Evolutionary conservation across 2,797 vertebrate genomes (phyloP).

Genomic region (Notolepis coatsorum): DNA sequence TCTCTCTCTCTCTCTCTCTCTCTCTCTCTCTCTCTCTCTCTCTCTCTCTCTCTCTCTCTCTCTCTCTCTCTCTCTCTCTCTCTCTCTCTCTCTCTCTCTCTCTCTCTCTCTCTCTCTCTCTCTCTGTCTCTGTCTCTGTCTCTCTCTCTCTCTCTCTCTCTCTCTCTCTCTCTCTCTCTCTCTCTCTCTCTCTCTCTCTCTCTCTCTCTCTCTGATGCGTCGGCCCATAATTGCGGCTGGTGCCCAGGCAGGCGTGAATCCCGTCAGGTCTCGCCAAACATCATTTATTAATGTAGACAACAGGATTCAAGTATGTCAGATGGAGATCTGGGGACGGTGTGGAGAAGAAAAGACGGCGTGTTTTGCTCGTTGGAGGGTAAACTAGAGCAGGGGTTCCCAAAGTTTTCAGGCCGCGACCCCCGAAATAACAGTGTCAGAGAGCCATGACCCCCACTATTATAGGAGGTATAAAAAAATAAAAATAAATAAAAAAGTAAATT

Average conservation of each 20-base stretch:
- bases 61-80: neutral
- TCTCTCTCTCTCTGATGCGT: constrained; percentile 46
- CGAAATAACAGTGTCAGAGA: no score
- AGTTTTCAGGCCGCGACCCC: no score
- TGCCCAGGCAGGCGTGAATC: constrained; percentile 68
- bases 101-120: constrained; percentile 25
- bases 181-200: neutral
- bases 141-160: neutral
- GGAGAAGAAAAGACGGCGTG: constrained; percentile 13
- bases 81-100: constrained; percentile 21
- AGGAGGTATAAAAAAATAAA: no score
- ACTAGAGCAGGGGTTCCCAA: no score
- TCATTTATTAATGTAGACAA: constrained; percentile 73
- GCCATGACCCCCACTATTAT: no score
- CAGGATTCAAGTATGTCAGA: constrained; percentile 58
- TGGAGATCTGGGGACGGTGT: constrained; percentile 30
- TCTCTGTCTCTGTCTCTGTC: neutral
- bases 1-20: constrained; percentile 20
- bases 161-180: neutral
- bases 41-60: neutral
- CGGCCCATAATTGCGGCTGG: constrained; percentile 60
- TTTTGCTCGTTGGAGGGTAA: constrained; percentile 26
- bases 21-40: neutral
- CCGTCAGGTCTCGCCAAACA: constrained; percentile 50
- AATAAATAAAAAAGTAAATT: no score